Percentiles rank a stretch among this genome's conserved stretches.
These are phyloP conservation scores for Colistium nudipinnis DNA, from an alignment of 2,113 vertebrate genomes.

Conservation along the genomic window DNA sequence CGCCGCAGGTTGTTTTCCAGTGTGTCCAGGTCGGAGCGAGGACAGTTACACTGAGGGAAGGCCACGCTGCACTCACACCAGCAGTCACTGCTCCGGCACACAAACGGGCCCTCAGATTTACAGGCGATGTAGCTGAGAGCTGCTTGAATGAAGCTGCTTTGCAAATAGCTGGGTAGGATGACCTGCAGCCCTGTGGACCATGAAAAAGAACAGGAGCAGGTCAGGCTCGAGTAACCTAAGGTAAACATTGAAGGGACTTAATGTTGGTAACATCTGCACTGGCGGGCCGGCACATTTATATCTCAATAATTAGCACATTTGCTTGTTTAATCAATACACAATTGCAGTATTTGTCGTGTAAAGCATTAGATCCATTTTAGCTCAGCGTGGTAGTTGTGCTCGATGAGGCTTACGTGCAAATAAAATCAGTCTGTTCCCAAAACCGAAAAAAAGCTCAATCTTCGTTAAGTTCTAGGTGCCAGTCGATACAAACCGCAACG, in stretches of 20 bases:
- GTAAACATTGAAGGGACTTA: too few relatives aligned
- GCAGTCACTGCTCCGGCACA: constrained; percentile 90
- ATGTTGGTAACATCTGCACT: not conserved
- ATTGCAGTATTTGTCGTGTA: too few relatives aligned
- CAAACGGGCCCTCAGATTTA: constrained; percentile 89
- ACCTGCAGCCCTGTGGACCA: constrained; percentile 89
- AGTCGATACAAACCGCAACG: too few relatives aligned
- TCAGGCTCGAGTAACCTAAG: not conserved
- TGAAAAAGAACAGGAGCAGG: not conserved
- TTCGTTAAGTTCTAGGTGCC: too few relatives aligned
- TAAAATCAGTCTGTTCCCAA: too few relatives aligned
- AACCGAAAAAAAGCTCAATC: too few relatives aligned
- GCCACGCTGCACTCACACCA: constrained; percentile 88
- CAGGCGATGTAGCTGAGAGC: constrained; percentile 96
- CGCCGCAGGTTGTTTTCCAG: constrained; percentile 89
- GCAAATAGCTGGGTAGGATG: constrained; percentile 89
- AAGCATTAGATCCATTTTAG: too few relatives aligned
- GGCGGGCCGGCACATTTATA: too few relatives aligned
- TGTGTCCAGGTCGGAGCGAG: constrained; percentile 86
- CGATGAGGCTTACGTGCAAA: too few relatives aligned
- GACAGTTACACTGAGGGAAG: constrained; percentile 94
- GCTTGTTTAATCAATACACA: too few relatives aligned
- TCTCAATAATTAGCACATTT: too few relatives aligned
- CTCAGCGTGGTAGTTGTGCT: too few relatives aligned
- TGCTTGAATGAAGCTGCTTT: constrained; percentile 87